Evolutionary conservation across 2,888 invertebrate species (phyloP), one percentile per base, ranked within the genome.

Genomic region (Pseudolycoriella hygida): DNA sequence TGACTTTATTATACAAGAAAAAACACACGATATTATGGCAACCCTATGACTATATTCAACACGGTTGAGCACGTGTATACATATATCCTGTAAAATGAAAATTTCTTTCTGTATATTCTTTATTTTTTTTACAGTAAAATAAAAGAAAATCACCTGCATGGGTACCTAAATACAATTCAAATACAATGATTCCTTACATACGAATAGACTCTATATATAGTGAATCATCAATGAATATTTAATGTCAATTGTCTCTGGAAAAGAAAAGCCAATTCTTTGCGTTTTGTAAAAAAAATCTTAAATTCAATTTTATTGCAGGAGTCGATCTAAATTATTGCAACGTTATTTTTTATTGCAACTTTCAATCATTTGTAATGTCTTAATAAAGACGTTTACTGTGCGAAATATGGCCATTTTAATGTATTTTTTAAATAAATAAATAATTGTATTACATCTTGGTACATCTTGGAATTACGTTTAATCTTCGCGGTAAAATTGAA

Each of bases 301-400:
- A 46, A 48, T 48, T 48, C 48, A 48, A 48, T 48, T 48, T 48
- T 48, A 48, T 48, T 48, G 43, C 46, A 44, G 46, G 31, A 40
- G 41, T 48, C 46, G 25, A 44, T 42, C 42, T 46, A 48, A 48
- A 46, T 48, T 48, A 48, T 48, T 46, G 48, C 48, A 42, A 32
- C 43, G 42, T 48, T 46, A 48, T 46, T 46, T 47, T 48, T 48
- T 48, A 48, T 48, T 48, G 46, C 48, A 48, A 42, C 46, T 48
- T 48, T 48, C 48, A 46, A 48, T 48, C 48, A 48, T 48, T 48
- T 46, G 48, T 46, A 48, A 44, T 44, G 44, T 44, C 39, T 44
- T 25, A 17, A 40, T 40, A 40, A 40, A 40, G 18, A 40, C 40
- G 19, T 40, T 40, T 40, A 40, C 18, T 40, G 40, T 18, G 34